Percentiles rank a stretch among this genome's conserved stretches.
phyloP scores from a whole-genome alignment of 2,113 vertebrate genomes.

The Calyptommatus sinebrachiatus region DNA sequence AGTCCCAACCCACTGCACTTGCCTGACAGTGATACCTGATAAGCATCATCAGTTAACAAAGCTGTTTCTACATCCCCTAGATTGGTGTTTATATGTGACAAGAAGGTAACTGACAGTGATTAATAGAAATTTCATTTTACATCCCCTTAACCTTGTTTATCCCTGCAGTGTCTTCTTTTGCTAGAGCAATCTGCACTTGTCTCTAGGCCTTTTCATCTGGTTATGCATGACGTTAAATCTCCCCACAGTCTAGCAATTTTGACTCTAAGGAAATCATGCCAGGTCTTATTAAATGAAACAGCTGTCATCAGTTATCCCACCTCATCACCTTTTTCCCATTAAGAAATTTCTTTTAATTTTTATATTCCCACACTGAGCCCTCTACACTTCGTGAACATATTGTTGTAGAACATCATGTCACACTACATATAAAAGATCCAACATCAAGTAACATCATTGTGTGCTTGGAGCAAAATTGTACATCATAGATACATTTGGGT shows the following conservation, averaged over 20 bases:
- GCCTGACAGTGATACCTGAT: no score
- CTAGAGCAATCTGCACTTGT: conserved; percentile 30
- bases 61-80: no score
- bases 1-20: no score
- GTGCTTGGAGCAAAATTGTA: background rate
- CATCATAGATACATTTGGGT: background rate
- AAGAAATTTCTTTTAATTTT: background rate
- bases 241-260: background rate
- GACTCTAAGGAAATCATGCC: background rate
- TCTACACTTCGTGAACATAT: background rate
- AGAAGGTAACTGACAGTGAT: background rate
- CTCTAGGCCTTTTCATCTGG: background rate
- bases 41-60: no score
- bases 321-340: conserved; percentile 13
- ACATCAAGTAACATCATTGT: background rate
- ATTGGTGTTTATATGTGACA: background rate
- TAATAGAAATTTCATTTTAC: conserved; percentile 24
- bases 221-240: conserved; percentile 9
- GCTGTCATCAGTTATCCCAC: conserved; percentile 2
- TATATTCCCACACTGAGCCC: conserved; percentile 15
- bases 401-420: background rate
- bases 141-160: conserved; percentile 37
- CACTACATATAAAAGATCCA: background rate
- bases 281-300: conserved; percentile 13
- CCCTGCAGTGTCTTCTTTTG: conserved; percentile 19